Base-by-base conservation (phyloP, 2,888 invertebrate genomes). In the Dysmachus trigonus region DNA sequence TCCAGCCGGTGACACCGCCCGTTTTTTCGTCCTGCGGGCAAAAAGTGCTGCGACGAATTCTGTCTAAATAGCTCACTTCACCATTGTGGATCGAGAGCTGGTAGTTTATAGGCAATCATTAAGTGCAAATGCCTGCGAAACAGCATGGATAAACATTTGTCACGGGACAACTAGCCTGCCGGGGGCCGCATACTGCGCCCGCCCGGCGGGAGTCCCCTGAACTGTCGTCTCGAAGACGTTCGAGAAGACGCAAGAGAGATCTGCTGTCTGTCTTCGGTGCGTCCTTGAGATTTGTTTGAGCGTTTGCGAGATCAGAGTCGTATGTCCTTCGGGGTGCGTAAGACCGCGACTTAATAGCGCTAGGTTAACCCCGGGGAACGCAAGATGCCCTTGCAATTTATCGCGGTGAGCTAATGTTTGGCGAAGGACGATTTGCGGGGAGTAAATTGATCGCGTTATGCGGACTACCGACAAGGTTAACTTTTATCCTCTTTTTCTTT, bases 41-140 rank as follows among this genome's bases (percentile, higher is more conserved):
- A 86, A 81, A 74, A 47, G 74, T 30, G 51, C 79, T 51, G 83
- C 76, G 74, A 83, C 86, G 83, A 86, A 86, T 86, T 53, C 86
- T 86, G 83, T 83, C 86, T 76, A 86, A 86, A 86, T 83, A 86
- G 62, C 83, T 76, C 86, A 86, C 82, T 83, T 83, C 77, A 41
- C 83, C 33, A 86, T 86, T 86, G 86, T 86, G 22, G 53, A 76
- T 85, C 35, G 85, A 76, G 76, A 85, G 85, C 73, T 86, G 76
- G 82, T 86, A 83, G 86, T 86, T 86, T 86, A 86, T 86, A 72
- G 35, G 74, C 86, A 86, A 86, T 86, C 84, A 86, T 86, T 86
- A 86, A 86, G 84, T 83, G 86, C 76, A 86, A 86, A 86, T 86
- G 84, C 71, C 84, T 84, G 84, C 77, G 53, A 86, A 86, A 77